Conservation (phyloP, 2,113 vertebrate genomes). For the Hemibagrus wyckioides region DNA sequence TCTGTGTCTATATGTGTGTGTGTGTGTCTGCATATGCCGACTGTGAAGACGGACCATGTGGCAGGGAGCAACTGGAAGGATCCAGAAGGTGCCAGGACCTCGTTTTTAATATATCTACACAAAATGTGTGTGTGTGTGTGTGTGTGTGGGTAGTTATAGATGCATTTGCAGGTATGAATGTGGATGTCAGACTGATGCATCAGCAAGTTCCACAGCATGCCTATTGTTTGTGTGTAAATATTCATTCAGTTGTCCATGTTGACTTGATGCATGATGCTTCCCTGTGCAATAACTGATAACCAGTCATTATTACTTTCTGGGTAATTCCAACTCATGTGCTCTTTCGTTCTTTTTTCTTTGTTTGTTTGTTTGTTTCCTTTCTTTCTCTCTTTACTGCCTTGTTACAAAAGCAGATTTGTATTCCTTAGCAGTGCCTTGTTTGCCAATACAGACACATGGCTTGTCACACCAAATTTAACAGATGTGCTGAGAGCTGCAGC, state of each 20-base stretch:
- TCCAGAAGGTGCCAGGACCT: constrained; percentile 25
- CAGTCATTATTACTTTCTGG: constrained; percentile 4
- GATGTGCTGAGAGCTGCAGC: constrained; percentile 44
- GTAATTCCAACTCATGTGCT: constrained; percentile 1
- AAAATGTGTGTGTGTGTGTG: neutral
- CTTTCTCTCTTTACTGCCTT: constrained; percentile 1
- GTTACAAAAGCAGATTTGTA: constrained; percentile 41
- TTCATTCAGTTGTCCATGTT: constrained; percentile 20
- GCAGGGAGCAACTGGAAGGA: constrained; percentile 22
- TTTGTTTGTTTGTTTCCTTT: too few species aligned
- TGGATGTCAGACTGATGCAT: constrained; percentile 6
- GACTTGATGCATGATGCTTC: neutral
- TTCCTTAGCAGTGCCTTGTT: constrained; percentile 47
- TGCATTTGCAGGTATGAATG: neutral
- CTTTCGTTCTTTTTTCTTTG: too few species aligned
- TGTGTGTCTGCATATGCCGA: neutral
- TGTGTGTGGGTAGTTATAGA: neutral
- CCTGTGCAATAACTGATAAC: neutral
- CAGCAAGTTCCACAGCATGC: constrained; percentile 2
- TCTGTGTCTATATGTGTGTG: neutral
- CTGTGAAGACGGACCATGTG: constrained; percentile 23
- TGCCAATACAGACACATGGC: constrained; percentile 45
- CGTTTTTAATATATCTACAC: constrained; percentile 13
- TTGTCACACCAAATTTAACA: constrained; percentile 49
- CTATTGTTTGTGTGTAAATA: neutral